A percentile compares a stretch with the other conserved stretches of the same genome.
Evolutionary conservation across 2,797 vertebrate species (phyloP).

Genomic region (Tamandua tetradactyla): DNA sequence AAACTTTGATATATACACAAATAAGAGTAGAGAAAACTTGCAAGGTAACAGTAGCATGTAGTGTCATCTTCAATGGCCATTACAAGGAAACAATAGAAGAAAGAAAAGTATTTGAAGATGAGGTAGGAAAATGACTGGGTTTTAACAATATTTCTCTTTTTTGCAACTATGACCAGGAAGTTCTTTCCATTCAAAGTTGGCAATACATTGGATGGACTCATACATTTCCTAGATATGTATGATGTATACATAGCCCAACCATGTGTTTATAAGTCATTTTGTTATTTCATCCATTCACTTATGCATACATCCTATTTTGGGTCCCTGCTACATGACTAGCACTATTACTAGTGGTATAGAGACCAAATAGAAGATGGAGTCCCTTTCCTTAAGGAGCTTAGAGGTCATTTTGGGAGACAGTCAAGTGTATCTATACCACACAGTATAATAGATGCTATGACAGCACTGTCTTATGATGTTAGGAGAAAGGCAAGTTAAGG

Average conservation of each 20-base stretch:
- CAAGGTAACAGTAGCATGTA: slow-evolving; percentile 37
- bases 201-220: not conserved
- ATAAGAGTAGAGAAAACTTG: not conserved
- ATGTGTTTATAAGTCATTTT: too few relatives aligned
- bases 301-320: slow-evolving; percentile 52
- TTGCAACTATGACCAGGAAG: not conserved
- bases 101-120: slow-evolving; percentile 44
- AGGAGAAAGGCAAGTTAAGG: not conserved
- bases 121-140: not conserved
- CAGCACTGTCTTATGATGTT: accelerated
- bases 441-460: not conserved
- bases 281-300: not conserved
- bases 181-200: not conserved
- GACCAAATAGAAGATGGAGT: not conserved
- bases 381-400: not conserved
- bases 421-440: not conserved
- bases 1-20: not conserved
- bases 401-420: not conserved
- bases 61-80: slow-evolving; percentile 49
- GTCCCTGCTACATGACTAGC: not conserved
- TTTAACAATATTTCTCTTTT: not conserved
- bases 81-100: slow-evolving; percentile 19
- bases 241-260: not conserved
- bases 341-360: not conserved
- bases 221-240: not conserved